Conservation (phyloP, 2,888 invertebrate species). For the Hesperia comma region DNA sequence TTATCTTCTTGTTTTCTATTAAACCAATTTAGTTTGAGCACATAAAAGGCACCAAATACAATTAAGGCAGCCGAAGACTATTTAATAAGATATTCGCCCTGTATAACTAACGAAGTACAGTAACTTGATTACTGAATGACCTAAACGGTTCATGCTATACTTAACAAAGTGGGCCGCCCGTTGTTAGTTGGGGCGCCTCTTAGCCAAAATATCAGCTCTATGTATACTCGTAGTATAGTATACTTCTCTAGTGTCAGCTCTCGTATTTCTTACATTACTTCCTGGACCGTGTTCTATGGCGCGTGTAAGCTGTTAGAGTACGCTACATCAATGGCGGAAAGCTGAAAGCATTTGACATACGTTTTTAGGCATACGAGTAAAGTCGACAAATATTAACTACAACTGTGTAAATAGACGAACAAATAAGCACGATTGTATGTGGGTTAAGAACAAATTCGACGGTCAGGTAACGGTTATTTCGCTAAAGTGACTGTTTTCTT, state of each 20-base stretch:
- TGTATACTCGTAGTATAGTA: background rate
- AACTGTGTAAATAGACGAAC: no score
- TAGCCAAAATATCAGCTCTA: background rate
- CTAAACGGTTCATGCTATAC: background rate
- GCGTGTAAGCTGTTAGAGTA: background rate
- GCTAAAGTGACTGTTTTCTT: no score
- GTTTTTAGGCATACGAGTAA: no score
- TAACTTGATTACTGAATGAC: background rate
- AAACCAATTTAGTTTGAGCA: no score
- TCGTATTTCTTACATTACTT: background rate
- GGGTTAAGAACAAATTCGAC: no score
- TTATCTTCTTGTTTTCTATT: no score
- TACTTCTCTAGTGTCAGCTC: background rate
- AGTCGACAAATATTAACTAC: no score
- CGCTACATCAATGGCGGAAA: background rate
- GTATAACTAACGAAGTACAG: background rate
- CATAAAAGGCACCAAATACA: no score
- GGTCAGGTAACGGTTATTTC: no score
- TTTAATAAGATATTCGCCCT: no score
- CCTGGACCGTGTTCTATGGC: background rate
- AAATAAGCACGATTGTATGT: no score
- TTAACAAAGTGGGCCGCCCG: background rate
- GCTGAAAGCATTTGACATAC: background rate
- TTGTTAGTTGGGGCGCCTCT: conserved; percentile 2
- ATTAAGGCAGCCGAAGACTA: no score